Evolutionary conservation across 2,113 vertebrate species (phyloP), one percentile per base, ranked within the genome.

Genomic region (Gallinago paraguaiae): DNA sequence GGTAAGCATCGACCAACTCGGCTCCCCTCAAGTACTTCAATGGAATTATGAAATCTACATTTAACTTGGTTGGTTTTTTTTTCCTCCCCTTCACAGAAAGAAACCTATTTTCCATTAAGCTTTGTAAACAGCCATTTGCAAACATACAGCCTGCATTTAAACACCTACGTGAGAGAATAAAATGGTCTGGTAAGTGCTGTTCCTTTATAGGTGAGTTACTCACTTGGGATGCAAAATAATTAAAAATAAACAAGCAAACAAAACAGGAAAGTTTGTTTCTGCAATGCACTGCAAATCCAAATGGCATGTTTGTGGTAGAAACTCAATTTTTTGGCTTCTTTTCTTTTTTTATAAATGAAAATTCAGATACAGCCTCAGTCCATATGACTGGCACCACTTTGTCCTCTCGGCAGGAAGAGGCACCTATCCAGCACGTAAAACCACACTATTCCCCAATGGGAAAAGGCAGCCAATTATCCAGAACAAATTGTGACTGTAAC

Each of bases 401-500:
- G 71, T 74, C 90, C 77, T 85, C 67, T 33, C 54, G 43, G 63
- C 83, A 90, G 82, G 53, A 64, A 35, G 69, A 46, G 65, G 86
- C 84, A 95, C 91, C 93, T 86, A 60, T 51, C 84, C n/a, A 68
- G 75, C 79, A 68, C 45, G 10, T 57, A 86, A 96, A 88, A n/a
- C 54, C 37, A 15, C 35, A 5, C 46, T 25, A 63, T 63, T 93
- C 72, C 74, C 92, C 76, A 79, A 28, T 76, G 95, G 94, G 87
- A 82, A 88, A 75, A 91, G 51, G 67, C 77, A 77, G 91, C 83
- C 96, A 97, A 97, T 95, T 96, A 97, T 92, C 76, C 84, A 93
- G 81, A 97, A 97, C 96, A 97, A 97, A 98, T 96, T 96, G 94
- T 96, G 93, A 96, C 95, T 96, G 91, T 93, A 96, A 91, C 96